Base-by-base conservation (phyloP, 2,113 vertebrate genomes). In the Poecilia latipinna region DNA sequence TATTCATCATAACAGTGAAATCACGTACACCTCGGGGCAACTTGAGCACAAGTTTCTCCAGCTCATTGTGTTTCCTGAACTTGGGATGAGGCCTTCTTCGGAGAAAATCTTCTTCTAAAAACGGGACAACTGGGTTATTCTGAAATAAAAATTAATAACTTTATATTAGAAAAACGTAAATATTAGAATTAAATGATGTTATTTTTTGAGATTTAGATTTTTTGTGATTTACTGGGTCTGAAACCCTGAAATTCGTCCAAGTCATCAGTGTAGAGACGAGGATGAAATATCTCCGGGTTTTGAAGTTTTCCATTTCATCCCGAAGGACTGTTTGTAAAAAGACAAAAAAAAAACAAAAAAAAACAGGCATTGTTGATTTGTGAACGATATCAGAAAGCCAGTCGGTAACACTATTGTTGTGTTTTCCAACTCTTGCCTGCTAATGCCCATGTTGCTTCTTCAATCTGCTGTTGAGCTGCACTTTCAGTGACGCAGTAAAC, bases 401-500 rank as follows among this genome's bases (percentile, higher is more conserved):
- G 6, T 19, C 5, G 17, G 19, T 48, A 19, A 48, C 4, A 2
- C 44, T 48, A 35, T 13, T 12, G 39, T 11, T 12, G 22, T 10
- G 8, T 0, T 19, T 39, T 6, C 24, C 1, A 37, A 10, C 3
- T 42, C 13, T 82, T 79, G 99, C 98, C 96, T 83, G 95, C 95
- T 69, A 96, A 85, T 12, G 95, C 96, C 97, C 97, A 98, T 0
- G 64, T 87, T 35, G 97, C 97, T 79, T 99, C 96, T 15, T 97
- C 95, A 42, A 94, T 87, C 74, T 96, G 92, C 44, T 87, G 70
- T 26, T 74, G 28, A 12, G 82, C 71, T 4, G 74, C 17, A 83
- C 90, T 83, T 84, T 98, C 98, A 0, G 95, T 96, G 88, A 99
- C 95, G 89, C 98, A 98, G 77, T 98, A 99, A 48, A 99, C 83